phyloP scores from a whole-genome alignment of 2,113 vertebrate species.

The Menidia beryllina region DNA sequence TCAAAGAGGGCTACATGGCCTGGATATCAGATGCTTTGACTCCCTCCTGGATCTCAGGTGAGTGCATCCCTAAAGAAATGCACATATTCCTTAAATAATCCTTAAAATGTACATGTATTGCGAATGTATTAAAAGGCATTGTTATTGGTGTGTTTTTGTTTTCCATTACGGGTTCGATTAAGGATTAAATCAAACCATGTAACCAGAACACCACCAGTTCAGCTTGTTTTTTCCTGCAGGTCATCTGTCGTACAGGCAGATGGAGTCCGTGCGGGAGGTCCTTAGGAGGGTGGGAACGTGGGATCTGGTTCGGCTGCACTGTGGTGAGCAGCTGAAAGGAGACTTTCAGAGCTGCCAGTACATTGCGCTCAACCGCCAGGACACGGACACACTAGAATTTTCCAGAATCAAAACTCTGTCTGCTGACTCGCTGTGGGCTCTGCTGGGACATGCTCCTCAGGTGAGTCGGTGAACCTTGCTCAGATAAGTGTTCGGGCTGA shows the following conservation, averaged over 20 bases:
- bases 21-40: constrained; percentile 79
- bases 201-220: not conserved
- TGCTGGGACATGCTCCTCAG: constrained; percentile 79
- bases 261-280: constrained; percentile 64
- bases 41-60: constrained; percentile 82
- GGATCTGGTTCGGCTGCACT: constrained; percentile 74
- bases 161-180: not conserved
- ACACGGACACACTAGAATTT: constrained; percentile 78
- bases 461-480: constrained; percentile 57
- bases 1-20: constrained; percentile 72
- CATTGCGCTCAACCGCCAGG: constrained; percentile 74
- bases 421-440: constrained; percentile 72
- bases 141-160: not conserved
- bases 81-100: too few species aligned
- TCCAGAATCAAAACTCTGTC: constrained; percentile 61
- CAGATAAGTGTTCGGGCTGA: not conserved
- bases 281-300: constrained; percentile 79
- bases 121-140: not conserved
- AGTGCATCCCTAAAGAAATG: constrained; percentile 6
- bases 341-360: constrained; percentile 79
- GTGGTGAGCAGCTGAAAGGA: constrained; percentile 76
- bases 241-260: constrained; percentile 81
- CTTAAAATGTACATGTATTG: not conserved
- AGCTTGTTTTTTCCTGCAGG: constrained; percentile 59
- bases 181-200: not conserved